phyloP scores from a whole-genome alignment of 2,888 invertebrate species.

The Schizotus pectinicornis region DNA sequence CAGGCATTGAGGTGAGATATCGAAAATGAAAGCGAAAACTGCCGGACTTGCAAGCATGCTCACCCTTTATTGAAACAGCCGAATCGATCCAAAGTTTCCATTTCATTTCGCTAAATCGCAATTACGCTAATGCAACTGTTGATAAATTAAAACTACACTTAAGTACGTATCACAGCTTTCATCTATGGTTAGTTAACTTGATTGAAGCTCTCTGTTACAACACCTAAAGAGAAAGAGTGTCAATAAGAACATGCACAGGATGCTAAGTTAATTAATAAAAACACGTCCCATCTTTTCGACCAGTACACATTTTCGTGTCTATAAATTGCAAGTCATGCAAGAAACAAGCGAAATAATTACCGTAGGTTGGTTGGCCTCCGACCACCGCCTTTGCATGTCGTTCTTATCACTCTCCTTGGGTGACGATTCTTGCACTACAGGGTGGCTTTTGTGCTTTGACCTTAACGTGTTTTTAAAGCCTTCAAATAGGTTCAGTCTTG shows the following conservation, averaged over 20 bases:
- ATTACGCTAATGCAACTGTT: conserved; percentile 26
- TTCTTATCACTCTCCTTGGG: conserved; percentile 51
- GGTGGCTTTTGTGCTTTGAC: conserved; percentile 58
- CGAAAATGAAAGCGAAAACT: conserved; percentile 3
- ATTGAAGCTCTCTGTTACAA: conserved; percentile 44
- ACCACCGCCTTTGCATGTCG: conserved; percentile 58
- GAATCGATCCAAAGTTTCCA: conserved; percentile 44
- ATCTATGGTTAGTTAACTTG: conserved; percentile 45
- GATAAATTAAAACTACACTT: conserved; percentile 31
- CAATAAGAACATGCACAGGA: conserved; percentile 27
- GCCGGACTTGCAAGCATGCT: conserved; percentile 41
- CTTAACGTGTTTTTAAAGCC: conserved; percentile 68
- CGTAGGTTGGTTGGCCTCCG: conserved; percentile 55
- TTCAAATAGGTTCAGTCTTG: conserved; percentile 61
- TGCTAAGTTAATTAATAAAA: background rate
- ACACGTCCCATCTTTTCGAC: background rate
- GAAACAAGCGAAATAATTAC: conserved; percentile 45
- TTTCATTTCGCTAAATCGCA: conserved; percentile 37
- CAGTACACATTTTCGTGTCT: background rate
- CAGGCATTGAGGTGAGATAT: conserved; percentile 7
- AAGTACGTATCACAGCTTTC: conserved; percentile 49
- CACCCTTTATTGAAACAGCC: conserved; percentile 43
- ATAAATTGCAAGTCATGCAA: conserved; percentile 1
- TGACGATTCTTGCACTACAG: conserved; percentile 52
- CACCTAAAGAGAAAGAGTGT: conserved; percentile 42